Conservation (phyloP, 1,140 invertebrate species). For the Megathymus violae region DNA sequence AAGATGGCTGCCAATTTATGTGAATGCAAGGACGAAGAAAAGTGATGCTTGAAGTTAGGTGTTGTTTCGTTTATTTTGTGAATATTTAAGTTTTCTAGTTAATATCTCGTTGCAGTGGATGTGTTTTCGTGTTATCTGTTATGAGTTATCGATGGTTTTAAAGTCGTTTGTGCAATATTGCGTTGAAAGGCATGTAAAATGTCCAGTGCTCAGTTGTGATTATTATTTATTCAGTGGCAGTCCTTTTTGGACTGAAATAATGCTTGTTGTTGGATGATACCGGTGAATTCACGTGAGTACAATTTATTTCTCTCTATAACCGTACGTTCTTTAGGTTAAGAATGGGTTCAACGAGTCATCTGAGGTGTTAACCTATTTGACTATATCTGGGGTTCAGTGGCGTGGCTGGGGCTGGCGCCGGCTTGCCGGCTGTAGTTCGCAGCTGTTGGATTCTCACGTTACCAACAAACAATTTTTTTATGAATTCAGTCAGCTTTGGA, state of each 20-base stretch:
- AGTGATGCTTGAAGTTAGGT: constrained; percentile 69
- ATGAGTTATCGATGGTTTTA: constrained; percentile 74
- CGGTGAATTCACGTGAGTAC: constrained; percentile 69
- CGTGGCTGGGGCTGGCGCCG: constrained; percentile 71
- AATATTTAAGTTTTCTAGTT: constrained; percentile 66
- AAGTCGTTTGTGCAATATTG: constrained; percentile 76
- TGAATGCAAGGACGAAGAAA: constrained; percentile 80
- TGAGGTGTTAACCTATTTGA: constrained; percentile 74
- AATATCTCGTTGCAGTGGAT: constrained; percentile 65
- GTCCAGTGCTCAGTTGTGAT: constrained; percentile 80
- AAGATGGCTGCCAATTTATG: constrained; percentile 82
- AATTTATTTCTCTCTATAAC: constrained; percentile 41
- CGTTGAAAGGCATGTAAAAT: constrained; percentile 73
- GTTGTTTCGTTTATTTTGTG: constrained; percentile 70
- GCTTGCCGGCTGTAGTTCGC: constrained; percentile 53
- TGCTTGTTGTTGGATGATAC: constrained; percentile 80
- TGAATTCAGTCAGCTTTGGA: constrained; percentile 4
- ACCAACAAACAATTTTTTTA: constrained; percentile 33
- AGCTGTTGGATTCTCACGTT: constrained; percentile 66
- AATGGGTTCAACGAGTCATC: constrained; percentile 42
- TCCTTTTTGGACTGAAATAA: constrained; percentile 69
- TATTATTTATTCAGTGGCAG: constrained; percentile 80
- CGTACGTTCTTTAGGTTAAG: constrained; percentile 31
- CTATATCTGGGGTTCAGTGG: constrained; percentile 66
- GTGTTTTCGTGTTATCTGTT: constrained; percentile 77